Base-by-base conservation (phyloP, 2,888 invertebrate genomes). In the Chymomyza amoena region DNA sequence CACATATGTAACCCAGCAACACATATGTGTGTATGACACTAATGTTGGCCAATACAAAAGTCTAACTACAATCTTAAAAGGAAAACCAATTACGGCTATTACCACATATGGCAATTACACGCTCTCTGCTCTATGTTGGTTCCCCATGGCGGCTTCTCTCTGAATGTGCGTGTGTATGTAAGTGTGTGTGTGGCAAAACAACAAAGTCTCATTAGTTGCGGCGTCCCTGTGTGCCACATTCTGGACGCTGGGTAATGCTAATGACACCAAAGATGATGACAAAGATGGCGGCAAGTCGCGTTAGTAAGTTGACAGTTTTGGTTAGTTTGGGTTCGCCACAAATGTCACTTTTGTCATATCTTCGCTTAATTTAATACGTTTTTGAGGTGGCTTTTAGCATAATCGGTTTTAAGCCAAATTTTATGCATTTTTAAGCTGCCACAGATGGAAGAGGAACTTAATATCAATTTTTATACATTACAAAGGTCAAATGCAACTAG, bases 31-130 rank as follows among this genome's bases (percentile, higher is more conserved):
- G 4, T n/a, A 20, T 59, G 59, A 10, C 59, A 32, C 28, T 28
- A 25, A 15, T 32, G 20, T 25, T 59, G 70, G 68, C 85, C 83
- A 85, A 85, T 83, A 79, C 85, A 75, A 79, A 83, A 83, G 83
- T 83, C 83, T 45, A 45, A 83, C 75, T 81, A 83, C 13, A 84
- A 84, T 84, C 86, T 85, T 75, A 84, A 85, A 78, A 84, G 83
- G 86, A 84, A 84, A 84, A 85, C 83, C 83, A 84, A 84, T 84
- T 84, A 84, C 86, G 78, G 66, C 83, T 84, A 84, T 84, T 84
- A 84, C 83, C 83, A 83, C 83, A 84, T 85, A 76, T 83, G 86
- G 83, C 83, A 85, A 84, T 84, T 84, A 84, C 86, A 83, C 79
- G 81, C 54, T 16, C 54, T 20, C 52, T 16, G 52, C 52, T 16